A percentile compares a stretch with the other conserved stretches of the same genome.
These are phyloP conservation scores for Onychomys arenicola DNA, from an alignment of 2,797 vertebrate genomes.

Conservation along the genomic window DNA sequence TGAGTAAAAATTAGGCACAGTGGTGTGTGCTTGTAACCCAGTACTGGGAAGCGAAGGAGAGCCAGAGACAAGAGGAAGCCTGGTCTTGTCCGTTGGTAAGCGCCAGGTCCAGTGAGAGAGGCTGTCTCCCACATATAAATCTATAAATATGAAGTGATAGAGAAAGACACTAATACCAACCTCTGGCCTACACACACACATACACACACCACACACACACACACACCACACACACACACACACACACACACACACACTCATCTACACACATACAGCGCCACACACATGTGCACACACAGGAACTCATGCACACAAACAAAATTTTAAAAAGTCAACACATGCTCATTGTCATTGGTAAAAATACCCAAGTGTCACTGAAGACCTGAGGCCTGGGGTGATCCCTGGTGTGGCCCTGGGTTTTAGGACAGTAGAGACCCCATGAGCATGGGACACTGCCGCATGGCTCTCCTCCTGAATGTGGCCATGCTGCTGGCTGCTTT, in stretches of 20 bases:
- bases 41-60: too few relatives aligned
- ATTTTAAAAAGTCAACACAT: neutral
- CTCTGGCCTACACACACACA: neutral
- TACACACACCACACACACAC: neutral
- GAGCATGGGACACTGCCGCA: neutral
- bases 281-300: neutral
- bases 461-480: neutral
- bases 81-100: neutral
- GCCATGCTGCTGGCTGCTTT: neutral
- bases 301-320: neutral
- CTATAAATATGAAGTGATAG: too few relatives aligned
- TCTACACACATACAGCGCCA: neutral
- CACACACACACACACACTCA: neutral
- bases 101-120: neutral
- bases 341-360: neutral
- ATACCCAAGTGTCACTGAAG: neutral
- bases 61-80: neutral
- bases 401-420: neutral
- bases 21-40: neutral
- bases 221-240: neutral
- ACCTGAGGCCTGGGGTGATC: rapidly evolving
- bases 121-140: neutral
- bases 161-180: neutral
- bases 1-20: neutral
- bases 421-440: neutral